phyloP scores from a whole-genome alignment of 2,888 invertebrate species.

The Xylota segnis region DNA sequence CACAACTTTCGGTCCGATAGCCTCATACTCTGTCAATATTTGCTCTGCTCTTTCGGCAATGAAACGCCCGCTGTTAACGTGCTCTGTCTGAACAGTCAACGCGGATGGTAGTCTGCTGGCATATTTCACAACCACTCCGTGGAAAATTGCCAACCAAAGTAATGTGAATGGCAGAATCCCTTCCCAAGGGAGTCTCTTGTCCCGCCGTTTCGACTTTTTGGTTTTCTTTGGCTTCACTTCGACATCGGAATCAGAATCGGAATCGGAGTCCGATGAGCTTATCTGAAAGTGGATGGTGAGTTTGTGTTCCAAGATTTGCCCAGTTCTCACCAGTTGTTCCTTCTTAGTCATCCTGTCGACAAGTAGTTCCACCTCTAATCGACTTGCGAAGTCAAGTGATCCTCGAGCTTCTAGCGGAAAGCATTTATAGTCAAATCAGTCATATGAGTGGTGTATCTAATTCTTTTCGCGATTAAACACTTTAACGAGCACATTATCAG shows the following conservation, averaged over 20 bases:
- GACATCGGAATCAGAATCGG: slow-evolving; percentile 23
- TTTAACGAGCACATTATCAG: neutral
- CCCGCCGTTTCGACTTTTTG: neutral
- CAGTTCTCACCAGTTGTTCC: slow-evolving; percentile 10
- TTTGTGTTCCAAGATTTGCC: neutral
- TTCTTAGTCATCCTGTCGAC: neutral
- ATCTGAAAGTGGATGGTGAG: neutral
- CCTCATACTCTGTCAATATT: slow-evolving; percentile 87
- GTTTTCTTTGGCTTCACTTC: slow-evolving; percentile 25
- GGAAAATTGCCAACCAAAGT: slow-evolving; percentile 80
- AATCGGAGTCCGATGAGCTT: slow-evolving; percentile 14
- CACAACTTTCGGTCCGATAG: slow-evolving; percentile 88
- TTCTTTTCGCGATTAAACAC: neutral
- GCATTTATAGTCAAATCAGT: neutral
- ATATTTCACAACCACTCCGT: slow-evolving; percentile 79
- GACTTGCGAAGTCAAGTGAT: neutral
- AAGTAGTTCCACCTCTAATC: neutral
- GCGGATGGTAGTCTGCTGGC: slow-evolving; percentile 79
- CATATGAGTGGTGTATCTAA: neutral
- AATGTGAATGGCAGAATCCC: slow-evolving; percentile 78
- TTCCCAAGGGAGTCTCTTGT: slow-evolving; percentile 37
- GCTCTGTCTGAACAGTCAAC: slow-evolving; percentile 78
- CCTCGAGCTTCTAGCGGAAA: no score
- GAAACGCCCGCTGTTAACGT: slow-evolving; percentile 85
- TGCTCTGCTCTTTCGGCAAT: slow-evolving; percentile 88